Conservation (phyloP, 1,140 invertebrate genomes). For the Hyles euphorbiae region DNA sequence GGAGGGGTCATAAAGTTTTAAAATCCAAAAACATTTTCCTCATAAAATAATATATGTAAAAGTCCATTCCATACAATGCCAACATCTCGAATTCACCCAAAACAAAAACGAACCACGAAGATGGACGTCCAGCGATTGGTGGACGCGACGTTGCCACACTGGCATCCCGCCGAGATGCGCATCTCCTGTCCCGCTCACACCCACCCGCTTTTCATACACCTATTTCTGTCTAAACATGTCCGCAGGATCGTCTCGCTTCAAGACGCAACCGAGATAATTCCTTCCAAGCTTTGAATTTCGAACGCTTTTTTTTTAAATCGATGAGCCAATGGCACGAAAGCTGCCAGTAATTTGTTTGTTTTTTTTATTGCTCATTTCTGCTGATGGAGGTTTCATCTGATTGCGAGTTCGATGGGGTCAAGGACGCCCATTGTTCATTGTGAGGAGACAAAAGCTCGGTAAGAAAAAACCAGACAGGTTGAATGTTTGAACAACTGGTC, state of each 20-base stretch:
- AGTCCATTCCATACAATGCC: neutral
- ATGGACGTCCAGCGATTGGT: conserved; percentile 64
- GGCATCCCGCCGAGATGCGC: conserved; percentile 54
- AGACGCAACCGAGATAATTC: conserved; percentile 71
- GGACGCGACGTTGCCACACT: conserved; percentile 67
- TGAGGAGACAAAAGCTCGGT: conserved; percentile 6
- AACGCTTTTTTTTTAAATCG: conserved; percentile 54
- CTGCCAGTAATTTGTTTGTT: conserved; percentile 18
- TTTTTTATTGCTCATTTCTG: conserved; percentile 14
- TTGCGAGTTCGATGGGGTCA: conserved; percentile 33
- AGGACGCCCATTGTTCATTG: conserved; percentile 32
- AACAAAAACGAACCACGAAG: conserved; percentile 44
- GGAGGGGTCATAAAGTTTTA: too few relatives aligned
- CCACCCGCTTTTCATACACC: conserved; percentile 10
- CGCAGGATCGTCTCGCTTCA: conserved; percentile 69
- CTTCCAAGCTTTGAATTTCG: conserved; percentile 61
- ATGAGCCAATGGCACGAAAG: conserved; percentile 46
- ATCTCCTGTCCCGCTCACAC: conserved; percentile 35
- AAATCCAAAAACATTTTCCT: neutral
- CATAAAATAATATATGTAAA: neutral
- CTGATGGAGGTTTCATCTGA: conserved; percentile 15
- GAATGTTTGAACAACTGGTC: conserved; percentile 4
- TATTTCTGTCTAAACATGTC: conserved; percentile 42
- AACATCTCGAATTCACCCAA: conserved; percentile 30
- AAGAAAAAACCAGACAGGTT: conserved; percentile 4